Conservation (phyloP, 1,140 invertebrate genomes). For the Apis cerana region DNA sequence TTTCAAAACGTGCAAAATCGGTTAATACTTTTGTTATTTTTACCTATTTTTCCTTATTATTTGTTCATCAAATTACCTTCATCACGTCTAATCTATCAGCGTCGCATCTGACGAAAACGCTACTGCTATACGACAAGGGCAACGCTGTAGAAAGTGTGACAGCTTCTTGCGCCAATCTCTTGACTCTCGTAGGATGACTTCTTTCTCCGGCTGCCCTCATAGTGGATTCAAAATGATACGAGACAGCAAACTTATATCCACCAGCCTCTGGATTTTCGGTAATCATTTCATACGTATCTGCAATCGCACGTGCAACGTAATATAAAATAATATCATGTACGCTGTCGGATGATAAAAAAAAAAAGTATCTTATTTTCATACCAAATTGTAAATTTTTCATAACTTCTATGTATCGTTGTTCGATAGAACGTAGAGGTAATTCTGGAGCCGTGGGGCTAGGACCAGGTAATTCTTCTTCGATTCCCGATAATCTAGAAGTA, state of each 20-base stretch:
- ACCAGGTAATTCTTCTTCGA: constrained; percentile 74
- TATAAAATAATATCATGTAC: neutral
- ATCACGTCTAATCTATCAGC: constrained; percentile 96
- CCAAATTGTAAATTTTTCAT: constrained; percentile 95
- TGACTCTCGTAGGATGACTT: constrained; percentile 92
- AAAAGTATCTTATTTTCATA: constrained; percentile 75
- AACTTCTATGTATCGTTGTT: constrained; percentile 90
- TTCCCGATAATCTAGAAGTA: constrained; percentile 81
- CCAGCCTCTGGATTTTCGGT: constrained; percentile 87
- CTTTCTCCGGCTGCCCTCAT: constrained; percentile 93
- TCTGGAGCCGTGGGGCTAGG: constrained; percentile 78
- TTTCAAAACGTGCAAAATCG: neutral
- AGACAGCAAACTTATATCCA: constrained; percentile 91
- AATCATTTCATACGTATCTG: constrained; percentile 96
- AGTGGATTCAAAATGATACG: constrained; percentile 95
- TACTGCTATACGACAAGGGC: constrained; percentile 95
- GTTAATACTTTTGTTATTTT: neutral
- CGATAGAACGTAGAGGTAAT: constrained; percentile 81
- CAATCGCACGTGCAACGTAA: constrained; percentile 59
- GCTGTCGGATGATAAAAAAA: neutral
- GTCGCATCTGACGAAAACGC: constrained; percentile 97
- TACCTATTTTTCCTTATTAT: too few species aligned
- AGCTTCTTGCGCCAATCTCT: constrained; percentile 96
- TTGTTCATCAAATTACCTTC: constrained; percentile 86
- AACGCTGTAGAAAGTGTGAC: constrained; percentile 96